These are phyloP conservation scores for Tricholaema leucomelas DNA, from an alignment of 2,113 vertebrate genomes.

Conservation along the genomic window DNA sequence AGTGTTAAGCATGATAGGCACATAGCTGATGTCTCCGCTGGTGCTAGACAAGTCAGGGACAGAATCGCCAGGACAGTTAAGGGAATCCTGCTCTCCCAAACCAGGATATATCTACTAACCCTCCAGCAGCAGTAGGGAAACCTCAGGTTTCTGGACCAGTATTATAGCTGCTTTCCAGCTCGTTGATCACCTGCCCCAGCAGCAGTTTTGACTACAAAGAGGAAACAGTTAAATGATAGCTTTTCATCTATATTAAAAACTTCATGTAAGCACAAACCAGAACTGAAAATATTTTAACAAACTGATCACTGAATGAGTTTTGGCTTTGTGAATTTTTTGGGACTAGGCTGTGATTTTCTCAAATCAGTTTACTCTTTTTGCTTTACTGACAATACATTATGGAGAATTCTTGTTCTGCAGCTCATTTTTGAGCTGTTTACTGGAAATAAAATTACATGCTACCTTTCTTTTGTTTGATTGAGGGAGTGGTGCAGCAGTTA, in stretches of 20 bases:
- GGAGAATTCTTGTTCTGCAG: not conserved
- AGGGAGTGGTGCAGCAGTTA: not conserved
- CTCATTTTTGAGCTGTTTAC: constrained; percentile 22
- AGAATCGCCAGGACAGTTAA: not conserved
- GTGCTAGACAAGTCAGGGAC: not conserved
- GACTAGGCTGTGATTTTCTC: constrained; percentile 30
- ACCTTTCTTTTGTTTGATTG: not conserved
- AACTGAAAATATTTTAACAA: constrained; percentile 29
- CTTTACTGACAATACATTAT: not conserved
- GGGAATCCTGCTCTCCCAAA: not conserved
- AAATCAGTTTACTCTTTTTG: not conserved
- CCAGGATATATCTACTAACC: no score
- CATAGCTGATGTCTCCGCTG: not conserved
- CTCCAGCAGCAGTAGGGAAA: not conserved
- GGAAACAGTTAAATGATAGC: not conserved
- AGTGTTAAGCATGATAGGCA: not conserved
- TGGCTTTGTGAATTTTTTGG: constrained; percentile 3
- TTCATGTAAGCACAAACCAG: constrained; percentile 9
- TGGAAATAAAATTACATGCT: constrained; percentile 7
- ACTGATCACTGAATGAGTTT: constrained; percentile 15
- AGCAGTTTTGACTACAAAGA: not conserved
- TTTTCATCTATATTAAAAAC: not conserved
- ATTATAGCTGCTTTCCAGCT: not conserved
- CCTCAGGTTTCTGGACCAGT: not conserved
- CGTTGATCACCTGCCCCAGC: not conserved